Percentiles rank a stretch among this genome's conserved stretches.
Conservation (phyloP, 2,113 vertebrate species). For the Atrichornis clamosus region DNA sequence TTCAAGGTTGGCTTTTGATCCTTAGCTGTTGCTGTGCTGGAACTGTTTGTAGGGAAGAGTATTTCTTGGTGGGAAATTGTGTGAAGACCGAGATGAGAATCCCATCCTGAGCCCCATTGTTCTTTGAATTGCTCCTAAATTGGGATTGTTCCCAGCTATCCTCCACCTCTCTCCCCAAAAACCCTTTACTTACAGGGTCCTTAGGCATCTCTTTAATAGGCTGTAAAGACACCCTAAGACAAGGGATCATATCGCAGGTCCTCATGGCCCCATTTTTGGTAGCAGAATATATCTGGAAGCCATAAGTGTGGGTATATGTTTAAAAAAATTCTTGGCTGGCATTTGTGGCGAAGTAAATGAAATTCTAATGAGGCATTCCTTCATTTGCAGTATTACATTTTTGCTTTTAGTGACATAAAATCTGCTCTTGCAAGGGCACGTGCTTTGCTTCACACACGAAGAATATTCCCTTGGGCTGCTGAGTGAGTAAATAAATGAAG, state of each 20-base stretch:
- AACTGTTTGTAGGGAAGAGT: not conserved
- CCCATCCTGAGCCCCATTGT: not conserved
- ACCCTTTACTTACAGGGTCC: not conserved
- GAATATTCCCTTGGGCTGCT: slow-evolving; percentile 9
- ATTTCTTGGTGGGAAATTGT: not conserved
- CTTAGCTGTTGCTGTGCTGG: not conserved
- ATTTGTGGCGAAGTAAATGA: not conserved
- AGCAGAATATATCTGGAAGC: not conserved
- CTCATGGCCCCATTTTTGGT: not conserved
- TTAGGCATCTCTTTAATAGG: not conserved
- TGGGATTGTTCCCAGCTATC: not conserved
- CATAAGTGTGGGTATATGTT: not conserved
- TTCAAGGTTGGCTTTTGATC: slow-evolving; percentile 4
- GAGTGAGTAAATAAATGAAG: slow-evolving; percentile 26
- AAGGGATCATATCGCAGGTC: not conserved
- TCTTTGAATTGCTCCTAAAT: not conserved
- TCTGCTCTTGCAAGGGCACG: not conserved
- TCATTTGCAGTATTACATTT: not conserved
- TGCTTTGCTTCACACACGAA: slow-evolving; percentile 11
- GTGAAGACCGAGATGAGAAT: not conserved
- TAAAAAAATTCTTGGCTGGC: not conserved
- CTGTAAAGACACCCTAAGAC: not conserved
- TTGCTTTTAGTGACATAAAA: slow-evolving; percentile 30
- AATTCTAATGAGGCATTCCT: slow-evolving; percentile 23
- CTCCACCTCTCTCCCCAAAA: not conserved